phyloP scores from a whole-genome alignment of 2,888 invertebrate species.

The Gastracanthus pulcherrimus region DNA sequence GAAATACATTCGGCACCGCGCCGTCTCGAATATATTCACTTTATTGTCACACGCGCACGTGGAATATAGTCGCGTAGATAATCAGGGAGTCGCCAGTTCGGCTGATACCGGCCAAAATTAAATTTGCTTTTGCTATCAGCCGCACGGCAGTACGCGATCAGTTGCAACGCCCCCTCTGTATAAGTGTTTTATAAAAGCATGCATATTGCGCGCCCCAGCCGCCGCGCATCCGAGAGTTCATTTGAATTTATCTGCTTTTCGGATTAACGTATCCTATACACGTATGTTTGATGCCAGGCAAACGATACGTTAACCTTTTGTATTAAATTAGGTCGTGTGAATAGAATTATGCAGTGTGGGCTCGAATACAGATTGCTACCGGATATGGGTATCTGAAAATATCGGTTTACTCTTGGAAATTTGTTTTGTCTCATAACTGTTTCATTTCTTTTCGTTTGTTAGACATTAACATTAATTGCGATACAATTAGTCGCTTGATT shows the following conservation, averaged over 20 bases:
- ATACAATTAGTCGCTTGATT: too few species aligned
- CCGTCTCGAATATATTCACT: neutral
- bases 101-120: neutral
- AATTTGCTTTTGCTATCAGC: neutral
- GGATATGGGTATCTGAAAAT: neutral
- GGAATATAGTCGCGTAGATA: too few species aligned
- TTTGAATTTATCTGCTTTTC: conserved; percentile 16
- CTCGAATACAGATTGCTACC: neutral
- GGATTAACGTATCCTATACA: neutral
- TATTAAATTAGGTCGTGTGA: conserved; percentile 6
- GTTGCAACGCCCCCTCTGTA: too few species aligned
- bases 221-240: neutral
- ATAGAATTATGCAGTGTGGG: neutral
- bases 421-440: neutral
- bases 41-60: neutral
- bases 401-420: neutral
- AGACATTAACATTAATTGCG: too few species aligned
- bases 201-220: neutral
- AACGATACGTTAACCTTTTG: conserved; percentile 24
- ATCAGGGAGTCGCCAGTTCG: neutral
- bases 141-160: neutral
- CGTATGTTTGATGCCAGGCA: neutral
- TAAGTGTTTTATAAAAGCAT: neutral
- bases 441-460: too few species aligned
- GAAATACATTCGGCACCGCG: neutral